Percentiles rank a stretch among this genome's conserved stretches.
phyloP scores from a whole-genome alignment of 2,888 invertebrate species.

The Phortica magna region DNA sequence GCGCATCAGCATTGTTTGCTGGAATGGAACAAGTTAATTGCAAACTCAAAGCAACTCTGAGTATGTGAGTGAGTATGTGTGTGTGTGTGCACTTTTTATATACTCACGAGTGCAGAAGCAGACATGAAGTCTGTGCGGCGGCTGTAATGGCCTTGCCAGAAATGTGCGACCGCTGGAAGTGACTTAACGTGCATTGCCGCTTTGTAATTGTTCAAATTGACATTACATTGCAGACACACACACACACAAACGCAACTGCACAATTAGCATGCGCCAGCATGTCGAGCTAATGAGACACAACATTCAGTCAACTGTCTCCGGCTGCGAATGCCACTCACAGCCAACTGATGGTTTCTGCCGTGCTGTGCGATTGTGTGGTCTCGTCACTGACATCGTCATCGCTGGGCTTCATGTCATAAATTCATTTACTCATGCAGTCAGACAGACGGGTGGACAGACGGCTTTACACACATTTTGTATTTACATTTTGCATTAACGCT shows the following conservation, averaged over 20 bases:
- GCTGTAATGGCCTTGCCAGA: not conserved
- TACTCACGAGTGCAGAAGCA: not conserved
- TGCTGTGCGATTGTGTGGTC: slow-evolving; percentile 9
- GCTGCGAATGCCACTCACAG: not conserved
- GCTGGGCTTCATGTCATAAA: slow-evolving; percentile 9
- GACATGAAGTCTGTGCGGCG: not conserved
- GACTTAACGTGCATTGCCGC: not conserved
- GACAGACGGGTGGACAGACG: not conserved
- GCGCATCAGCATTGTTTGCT: not conserved
- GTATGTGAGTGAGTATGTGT: not conserved
- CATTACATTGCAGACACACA: not conserved
- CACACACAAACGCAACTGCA: slow-evolving; percentile 25
- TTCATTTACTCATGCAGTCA: slow-evolving; percentile 14
- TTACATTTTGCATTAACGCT: slow-evolving; percentile 34
- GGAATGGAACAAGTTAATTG: not conserved
- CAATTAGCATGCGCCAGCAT: slow-evolving; percentile 37
- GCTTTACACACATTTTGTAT: not conserved
- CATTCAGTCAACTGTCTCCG: slow-evolving; percentile 15
- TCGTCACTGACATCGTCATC: not conserved
- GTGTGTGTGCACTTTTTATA: not conserved
- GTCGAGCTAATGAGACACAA: slow-evolving; percentile 32
- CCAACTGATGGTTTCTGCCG: not conserved
- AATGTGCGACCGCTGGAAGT: not conserved
- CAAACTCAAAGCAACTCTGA: too few relatives aligned
- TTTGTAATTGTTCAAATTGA: slow-evolving; percentile 8